A percentile compares a stretch with the other conserved stretches of the same genome.
These are phyloP conservation scores for Struthio camelus DNA, from an alignment of 2,113 vertebrate species.

Conservation along the genomic window DNA sequence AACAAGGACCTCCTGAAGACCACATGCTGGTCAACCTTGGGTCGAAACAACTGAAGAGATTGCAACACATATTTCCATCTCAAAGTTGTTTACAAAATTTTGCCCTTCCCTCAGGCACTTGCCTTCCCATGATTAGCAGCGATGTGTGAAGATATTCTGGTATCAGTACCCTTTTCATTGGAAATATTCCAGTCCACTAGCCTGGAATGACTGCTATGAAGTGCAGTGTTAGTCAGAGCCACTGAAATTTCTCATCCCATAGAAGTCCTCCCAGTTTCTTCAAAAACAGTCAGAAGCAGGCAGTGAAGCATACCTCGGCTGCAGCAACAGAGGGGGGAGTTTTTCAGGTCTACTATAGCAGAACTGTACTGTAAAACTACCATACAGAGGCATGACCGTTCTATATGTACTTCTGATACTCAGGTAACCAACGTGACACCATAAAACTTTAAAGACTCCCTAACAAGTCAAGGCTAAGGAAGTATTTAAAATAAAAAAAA, in stretches of 20 bases:
- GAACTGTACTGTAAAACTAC: neutral
- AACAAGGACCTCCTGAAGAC: neutral
- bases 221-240: neutral
- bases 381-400: neutral
- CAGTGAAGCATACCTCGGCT: fast-evolving
- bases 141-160: conserved; percentile 44
- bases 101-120: conserved; percentile 56
- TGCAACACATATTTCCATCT: conserved; percentile 12
- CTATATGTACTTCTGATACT: neutral
- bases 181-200: neutral
- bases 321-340: neutral
- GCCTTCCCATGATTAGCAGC: conserved; percentile 25
- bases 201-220: neutral
- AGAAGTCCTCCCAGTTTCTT: neutral
- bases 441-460: neutral
- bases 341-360: neutral
- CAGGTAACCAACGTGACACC: neutral
- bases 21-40: neutral
- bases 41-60: neutral
- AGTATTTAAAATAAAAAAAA: neutral
- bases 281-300: neutral
- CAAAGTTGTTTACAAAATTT: conserved; percentile 48
- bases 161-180: conserved; percentile 45
- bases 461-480: neutral
- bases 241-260: neutral